Percentiles rank a stretch among this genome's conserved stretches.
Conservation (phyloP, 1,140 invertebrate genomes). For the Heliconius hermathena region DNA sequence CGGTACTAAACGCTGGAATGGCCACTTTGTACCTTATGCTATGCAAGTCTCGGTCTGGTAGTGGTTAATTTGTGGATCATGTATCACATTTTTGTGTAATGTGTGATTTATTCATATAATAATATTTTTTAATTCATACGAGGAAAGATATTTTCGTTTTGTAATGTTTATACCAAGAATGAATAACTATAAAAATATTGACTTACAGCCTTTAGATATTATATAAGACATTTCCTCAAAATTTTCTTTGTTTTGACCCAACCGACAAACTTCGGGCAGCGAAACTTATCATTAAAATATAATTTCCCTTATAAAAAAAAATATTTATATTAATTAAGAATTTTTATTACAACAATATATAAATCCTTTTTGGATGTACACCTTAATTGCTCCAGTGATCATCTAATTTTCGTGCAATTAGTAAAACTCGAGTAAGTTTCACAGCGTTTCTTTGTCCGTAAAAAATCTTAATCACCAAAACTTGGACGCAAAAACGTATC, state of each 20-base stretch:
- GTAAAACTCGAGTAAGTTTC: conserved; percentile 48
- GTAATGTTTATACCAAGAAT: no score
- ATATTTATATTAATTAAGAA: not conserved
- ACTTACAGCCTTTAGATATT: no score
- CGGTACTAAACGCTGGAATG: not conserved
- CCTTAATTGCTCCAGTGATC: conserved; percentile 51
- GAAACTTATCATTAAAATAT: no score
- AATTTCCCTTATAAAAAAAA: not conserved
- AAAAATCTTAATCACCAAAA: conserved; percentile 65
- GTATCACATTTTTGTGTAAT: no score
- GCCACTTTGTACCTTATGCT: not conserved
- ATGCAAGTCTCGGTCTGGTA: conserved; percentile 38
- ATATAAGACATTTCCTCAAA: no score
- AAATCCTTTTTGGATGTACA: conserved; percentile 29
- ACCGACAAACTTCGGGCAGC: no score
- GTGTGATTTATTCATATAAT: no score
- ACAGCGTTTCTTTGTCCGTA: conserved; percentile 37
- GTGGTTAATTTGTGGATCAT: no score
- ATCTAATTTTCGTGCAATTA: conserved; percentile 69
- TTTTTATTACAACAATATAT: conserved; percentile 32
- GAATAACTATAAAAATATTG: no score
- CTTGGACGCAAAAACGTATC: conserved; percentile 56
- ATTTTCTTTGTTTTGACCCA: no score
- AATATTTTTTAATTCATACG: no score
- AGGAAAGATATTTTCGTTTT: no score